Percentiles rank a stretch among this genome's conserved stretches.
These are phyloP conservation scores for Drosophila mauritiana DNA, from an alignment of 1,140 invertebrate species.

Conservation along the genomic window DNA sequence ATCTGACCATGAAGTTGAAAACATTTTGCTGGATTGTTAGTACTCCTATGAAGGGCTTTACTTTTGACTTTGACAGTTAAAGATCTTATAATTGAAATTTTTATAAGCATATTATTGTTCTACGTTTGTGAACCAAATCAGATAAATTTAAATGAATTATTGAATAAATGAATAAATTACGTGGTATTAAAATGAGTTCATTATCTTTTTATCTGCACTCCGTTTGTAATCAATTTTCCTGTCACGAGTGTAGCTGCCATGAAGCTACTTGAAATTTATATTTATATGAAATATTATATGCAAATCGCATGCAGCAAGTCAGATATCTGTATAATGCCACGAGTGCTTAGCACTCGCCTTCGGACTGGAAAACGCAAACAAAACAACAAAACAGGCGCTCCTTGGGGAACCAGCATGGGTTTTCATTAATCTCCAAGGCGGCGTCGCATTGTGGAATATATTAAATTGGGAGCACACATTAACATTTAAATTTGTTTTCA, in stretches of 20 bases:
- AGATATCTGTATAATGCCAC: constrained; percentile 33
- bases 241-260: constrained; percentile 13
- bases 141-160: neutral
- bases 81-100: neutral
- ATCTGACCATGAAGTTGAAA: constrained; percentile 3
- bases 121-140: no score
- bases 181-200: neutral
- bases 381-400: constrained; percentile 14
- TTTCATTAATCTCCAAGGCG: constrained; percentile 71
- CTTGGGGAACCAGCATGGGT: constrained; percentile 30
- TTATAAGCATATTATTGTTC: no score
- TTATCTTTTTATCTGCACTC: neutral
- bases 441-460: constrained; percentile 65
- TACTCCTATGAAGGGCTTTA: neutral
- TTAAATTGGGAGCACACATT: constrained; percentile 66
- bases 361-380: constrained; percentile 16
- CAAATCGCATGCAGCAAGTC: constrained; percentile 57
- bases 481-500: constrained; percentile 82
- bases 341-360: constrained; percentile 19
- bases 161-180: neutral
- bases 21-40: neutral
- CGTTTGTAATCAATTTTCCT: constrained; percentile 13
- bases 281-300: constrained; percentile 60
- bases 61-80: neutral
- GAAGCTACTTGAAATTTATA: constrained; percentile 48